A percentile compares a stretch with the other conserved stretches of the same genome.
Evolutionary conservation across 2,797 vertebrate species (phyloP).

Genomic region (Oreochromis mossambicus): DNA sequence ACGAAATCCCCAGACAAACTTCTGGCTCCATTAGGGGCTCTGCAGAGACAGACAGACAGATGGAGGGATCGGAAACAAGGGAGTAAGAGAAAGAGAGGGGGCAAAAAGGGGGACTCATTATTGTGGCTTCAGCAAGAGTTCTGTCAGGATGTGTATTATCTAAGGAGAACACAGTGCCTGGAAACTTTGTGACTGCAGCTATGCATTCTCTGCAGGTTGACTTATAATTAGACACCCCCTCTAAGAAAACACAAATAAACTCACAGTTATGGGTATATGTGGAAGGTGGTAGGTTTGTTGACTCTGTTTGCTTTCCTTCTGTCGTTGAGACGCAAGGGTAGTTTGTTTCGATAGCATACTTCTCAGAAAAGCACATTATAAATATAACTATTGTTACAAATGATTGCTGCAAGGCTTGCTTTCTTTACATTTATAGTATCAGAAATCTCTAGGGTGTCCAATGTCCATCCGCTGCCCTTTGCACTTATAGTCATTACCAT

Average conservation of each 20-base stretch:
- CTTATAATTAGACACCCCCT: slow-evolving; percentile 44
- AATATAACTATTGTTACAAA: background rate
- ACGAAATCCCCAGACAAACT: slow-evolving; percentile 30
- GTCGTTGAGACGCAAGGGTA: background rate
- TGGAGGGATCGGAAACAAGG: background rate
- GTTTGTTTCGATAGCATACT: background rate
- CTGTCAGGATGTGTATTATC: slow-evolving; percentile 40
- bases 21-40: slow-evolving; percentile 33
- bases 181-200: slow-evolving; percentile 32
- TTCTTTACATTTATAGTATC: background rate
- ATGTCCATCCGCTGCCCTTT: background rate
- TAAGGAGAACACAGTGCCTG: slow-evolving; percentile 30
- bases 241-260: slow-evolving; percentile 11
- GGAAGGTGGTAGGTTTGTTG: slow-evolving; percentile 1
- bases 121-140: slow-evolving; percentile 13
- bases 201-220: slow-evolving; percentile 17
- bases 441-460: background rate
- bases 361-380: background rate
- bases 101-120: slow-evolving; percentile 43
- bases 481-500: background rate
- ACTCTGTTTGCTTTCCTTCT: background rate
- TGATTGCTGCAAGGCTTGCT: background rate
- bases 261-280: background rate
- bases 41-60: slow-evolving; percentile 22
- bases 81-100: slow-evolving; percentile 5